A percentile compares a stretch with the other conserved stretches of the same genome.
Evolutionary conservation across 2,113 vertebrate species (phyloP).

Genomic region (Hypocryptadius cinnamomeus): DNA sequence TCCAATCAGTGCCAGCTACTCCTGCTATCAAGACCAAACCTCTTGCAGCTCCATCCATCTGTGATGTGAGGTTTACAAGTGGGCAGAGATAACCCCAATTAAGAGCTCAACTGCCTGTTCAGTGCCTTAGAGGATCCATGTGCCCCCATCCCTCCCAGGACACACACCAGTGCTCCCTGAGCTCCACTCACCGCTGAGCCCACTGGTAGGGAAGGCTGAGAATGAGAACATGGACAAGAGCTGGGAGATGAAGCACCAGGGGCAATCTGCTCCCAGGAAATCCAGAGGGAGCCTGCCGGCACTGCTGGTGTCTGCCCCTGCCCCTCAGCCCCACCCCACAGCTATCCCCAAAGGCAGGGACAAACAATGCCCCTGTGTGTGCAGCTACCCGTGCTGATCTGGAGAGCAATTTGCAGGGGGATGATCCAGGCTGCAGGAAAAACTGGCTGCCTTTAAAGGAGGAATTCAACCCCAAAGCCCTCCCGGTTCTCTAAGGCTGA

Average conservation of each 20-base stretch:
- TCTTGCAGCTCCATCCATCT: not conserved
- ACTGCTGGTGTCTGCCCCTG: not conserved
- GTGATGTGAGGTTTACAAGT: not conserved
- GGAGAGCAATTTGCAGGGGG: not conserved
- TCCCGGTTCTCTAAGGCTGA: not conserved
- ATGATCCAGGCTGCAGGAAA: not conserved
- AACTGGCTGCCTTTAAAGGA: not conserved
- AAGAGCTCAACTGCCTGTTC: not conserved
- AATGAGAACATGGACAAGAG: fast-evolving
- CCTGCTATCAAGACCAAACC: not conserved
- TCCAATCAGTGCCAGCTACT: not conserved
- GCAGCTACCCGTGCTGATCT: not conserved
- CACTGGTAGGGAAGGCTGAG: not conserved
- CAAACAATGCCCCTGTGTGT: not conserved
- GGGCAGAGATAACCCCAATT: not conserved
- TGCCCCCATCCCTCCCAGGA: not conserved
- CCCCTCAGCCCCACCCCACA: not conserved
- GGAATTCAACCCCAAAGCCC: not conserved
- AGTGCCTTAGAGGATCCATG: not conserved
- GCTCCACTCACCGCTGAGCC: fast-evolving
- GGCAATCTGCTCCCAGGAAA: not conserved
- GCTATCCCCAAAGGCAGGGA: not conserved
- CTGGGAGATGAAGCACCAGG: not conserved
- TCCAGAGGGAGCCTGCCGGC: not conserved
- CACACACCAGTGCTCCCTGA: not conserved